These are phyloP conservation scores for Choreutis nemorana DNA, from an alignment of 2,888 invertebrate genomes.

Conservation along the genomic window DNA sequence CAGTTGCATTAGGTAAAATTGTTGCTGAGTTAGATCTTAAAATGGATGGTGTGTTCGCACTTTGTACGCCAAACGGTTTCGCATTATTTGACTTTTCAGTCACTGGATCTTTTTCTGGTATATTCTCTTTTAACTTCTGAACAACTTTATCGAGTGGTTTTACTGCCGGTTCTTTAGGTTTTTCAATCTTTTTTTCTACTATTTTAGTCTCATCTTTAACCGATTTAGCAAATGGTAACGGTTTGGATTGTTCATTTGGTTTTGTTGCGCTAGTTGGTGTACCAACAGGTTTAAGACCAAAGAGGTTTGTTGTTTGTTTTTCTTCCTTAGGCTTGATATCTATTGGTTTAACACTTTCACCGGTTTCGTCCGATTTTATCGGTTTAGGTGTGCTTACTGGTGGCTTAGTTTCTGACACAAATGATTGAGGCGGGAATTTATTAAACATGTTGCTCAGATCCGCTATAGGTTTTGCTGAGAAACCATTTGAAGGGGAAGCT, in stretches of 20 bases:
- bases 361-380: conserved; percentile 40
- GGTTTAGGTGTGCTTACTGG: conserved; percentile 11
- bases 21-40: conserved; percentile 15
- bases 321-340: conserved; percentile 20
- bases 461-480: conserved; percentile 34
- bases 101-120: conserved; percentile 26
- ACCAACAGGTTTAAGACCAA: conserved; percentile 29
- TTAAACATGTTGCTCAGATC: conserved; percentile 33
- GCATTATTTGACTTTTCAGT: too few relatives aligned
- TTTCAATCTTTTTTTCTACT: too few relatives aligned
- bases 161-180: too few relatives aligned
- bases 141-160: conserved; percentile 21
- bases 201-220: too few relatives aligned
- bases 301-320: conserved; percentile 32
- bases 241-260: too few relatives aligned
- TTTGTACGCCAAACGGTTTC: conserved; percentile 22
- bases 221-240: too few relatives aligned
- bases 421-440: conserved; percentile 26
- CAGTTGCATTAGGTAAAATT: conserved; percentile 12
- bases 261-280: too few relatives aligned
- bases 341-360: conserved; percentile 32
- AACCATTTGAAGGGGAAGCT: conserved; percentile 20
- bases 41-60: conserved; percentile 18
- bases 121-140: conserved; percentile 21
- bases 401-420: conserved; percentile 18